Base-by-base conservation (phyloP, 2,113 vertebrate species). In the Promerops cafer region DNA sequence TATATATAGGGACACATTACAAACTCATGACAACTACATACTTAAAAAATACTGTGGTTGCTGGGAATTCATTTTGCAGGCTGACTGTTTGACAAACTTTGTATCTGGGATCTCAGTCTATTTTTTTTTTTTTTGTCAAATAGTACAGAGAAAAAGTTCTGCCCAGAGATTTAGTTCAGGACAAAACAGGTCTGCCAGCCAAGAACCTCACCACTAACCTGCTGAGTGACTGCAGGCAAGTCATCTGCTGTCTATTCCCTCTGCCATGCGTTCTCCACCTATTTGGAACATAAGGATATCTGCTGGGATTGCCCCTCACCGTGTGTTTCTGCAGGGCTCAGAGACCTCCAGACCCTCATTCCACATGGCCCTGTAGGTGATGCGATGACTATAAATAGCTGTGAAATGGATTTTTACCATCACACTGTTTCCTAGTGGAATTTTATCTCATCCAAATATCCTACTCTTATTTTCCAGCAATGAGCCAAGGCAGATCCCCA, bases 181-280 rank as follows among this genome's bases (percentile, higher is more conserved):
- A 74, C 54, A 83, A 79, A 92, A 40, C 37, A 76, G 23, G 31
- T 69, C 50, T 76, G 54, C 18, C 60, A 84, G 85, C 59, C 86
- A 92, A 63, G 50, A 92, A 74, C 10, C 23, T 59, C 45, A 23
- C 57, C 37, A 50, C 70, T 33, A 88, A 65, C 85, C 91, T 78
- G 93, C 92, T 91, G 90, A 87, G 88, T 66, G 64, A 83, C 92
- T 94, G 60, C 83, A 84, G 90, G 92, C 90, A 86, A 96, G 50
- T 94, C 5, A 50, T 92, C 86, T 94, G 91, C 72, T 83, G 23
- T 83, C 90, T 81, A 22, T 66, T 91, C 50, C 33, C 50, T 85
- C 72, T 75, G 64, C 56, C 80, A 63, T 50, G 47, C 0, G 0
- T 64, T 91, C 57, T 69, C n/a, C 56, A 17, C 52, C 81, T 89